A percentile compares a stretch with the other conserved stretches of the same genome.
Conservation (phyloP, 1,140 invertebrate species). For the Hypsibius dujardini region DNA sequence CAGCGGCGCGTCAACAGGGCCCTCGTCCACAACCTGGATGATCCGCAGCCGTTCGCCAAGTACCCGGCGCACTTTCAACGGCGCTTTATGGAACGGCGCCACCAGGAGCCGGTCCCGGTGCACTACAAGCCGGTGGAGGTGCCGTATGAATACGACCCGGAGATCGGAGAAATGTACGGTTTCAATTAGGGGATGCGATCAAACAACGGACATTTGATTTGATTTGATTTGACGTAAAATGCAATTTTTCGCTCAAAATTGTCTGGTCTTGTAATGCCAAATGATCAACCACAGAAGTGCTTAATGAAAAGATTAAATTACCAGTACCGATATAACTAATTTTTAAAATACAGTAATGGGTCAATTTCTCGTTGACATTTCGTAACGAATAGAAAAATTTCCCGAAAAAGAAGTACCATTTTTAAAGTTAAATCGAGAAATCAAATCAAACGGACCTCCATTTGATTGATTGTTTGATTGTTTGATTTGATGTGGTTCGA, state of each 20-base stretch:
- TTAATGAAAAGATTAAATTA: too few relatives aligned
- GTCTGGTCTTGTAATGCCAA: too few relatives aligned
- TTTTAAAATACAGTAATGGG: too few relatives aligned
- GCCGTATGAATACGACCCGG: conserved; percentile 51
- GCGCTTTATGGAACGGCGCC: background rate
- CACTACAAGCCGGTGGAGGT: conserved; percentile 60
- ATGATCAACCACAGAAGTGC: too few relatives aligned
- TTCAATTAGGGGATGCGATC: background rate
- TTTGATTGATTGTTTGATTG: too few relatives aligned
- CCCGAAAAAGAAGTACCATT: too few relatives aligned
- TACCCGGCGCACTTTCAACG: background rate
- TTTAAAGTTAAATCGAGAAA: too few relatives aligned
- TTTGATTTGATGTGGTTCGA: background rate
- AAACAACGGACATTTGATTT: background rate
- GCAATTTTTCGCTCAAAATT: too few relatives aligned
- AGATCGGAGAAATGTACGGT: conserved; percentile 48
- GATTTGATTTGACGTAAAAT: conserved; percentile 19
- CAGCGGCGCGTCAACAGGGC: background rate
- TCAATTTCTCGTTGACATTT: too few relatives aligned
- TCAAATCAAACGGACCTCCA: too few relatives aligned
- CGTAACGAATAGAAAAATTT: background rate
- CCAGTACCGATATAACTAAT: too few relatives aligned
- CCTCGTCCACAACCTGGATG: background rate
- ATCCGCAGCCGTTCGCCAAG: background rate
- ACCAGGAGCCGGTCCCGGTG: conserved; percentile 48